Evolutionary conservation across 2,797 vertebrate genomes (phyloP), one percentile per base, ranked within the genome.

Genomic region (Diplodus sargus): DNA sequence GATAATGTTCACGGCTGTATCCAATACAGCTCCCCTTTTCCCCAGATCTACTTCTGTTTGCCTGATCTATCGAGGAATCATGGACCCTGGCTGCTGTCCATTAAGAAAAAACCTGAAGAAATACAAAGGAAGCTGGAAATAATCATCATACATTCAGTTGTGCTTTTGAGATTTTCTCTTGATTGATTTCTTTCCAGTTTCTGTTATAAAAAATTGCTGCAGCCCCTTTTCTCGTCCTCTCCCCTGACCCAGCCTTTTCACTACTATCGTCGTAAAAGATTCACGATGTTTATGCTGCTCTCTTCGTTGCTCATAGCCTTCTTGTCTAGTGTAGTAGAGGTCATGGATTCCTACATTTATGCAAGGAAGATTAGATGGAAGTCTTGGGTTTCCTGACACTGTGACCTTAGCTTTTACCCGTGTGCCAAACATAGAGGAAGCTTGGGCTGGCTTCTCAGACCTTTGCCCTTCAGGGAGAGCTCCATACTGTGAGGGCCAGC

Each of bases 291-390:
- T 82, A 47, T 63, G 64, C 71, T 63, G 39, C 62, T 82, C 45
- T 68, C 69, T 69, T 61, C 15, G 16, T 65, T 64, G 54, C 81
- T 81, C 52, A 63, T 73, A 60, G n/a, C 72, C 74, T 70, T 71
- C 56, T 73, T 68, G 45, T 64, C 58, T n/a, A 57, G 48, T 34
- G 52, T 52, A n/a, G 59, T 47, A 60, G 83, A 85, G 82, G 80
- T 88, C 78, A 69, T 22, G 61, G 63, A 76, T 79, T 87, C 64
- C 58, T 79, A 23, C 74, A 60, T 76, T 82, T 73, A 86, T 81
- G 58, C 70, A 65, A 67, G 63, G n/a, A 66, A 68, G 74, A 85
- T 81, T 60, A 87, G 85, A 86, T 64, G 65, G 74, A 82, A 81
- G 75, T 70, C 74, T 86, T 70, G 39, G 51, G 54, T 87, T 85